These are phyloP conservation scores for Caenorhabditis sp. DNA, from an alignment of 2,888 invertebrate species.

Conservation along the genomic window DNA sequence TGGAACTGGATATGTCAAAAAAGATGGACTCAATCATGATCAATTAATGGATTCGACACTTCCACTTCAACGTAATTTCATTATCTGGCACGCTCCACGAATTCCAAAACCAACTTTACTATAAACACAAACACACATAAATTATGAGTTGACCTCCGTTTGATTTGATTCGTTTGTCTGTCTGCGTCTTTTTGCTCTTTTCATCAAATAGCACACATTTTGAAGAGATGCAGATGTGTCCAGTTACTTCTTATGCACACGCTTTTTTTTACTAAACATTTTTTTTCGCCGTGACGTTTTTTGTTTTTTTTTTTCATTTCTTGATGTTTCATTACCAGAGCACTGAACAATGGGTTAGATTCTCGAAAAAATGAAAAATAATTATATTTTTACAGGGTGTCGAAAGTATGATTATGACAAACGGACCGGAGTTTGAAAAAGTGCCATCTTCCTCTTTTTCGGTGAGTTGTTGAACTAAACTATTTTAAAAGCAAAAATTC, in stretches of 20 bases:
- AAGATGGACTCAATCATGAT: slow-evolving; percentile 51
- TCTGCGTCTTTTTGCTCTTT: neutral
- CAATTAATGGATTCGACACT: slow-evolving; percentile 64
- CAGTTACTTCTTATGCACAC: too few relatives aligned
- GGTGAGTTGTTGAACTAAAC: neutral
- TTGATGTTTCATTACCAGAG: neutral
- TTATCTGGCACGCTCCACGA: slow-evolving; percentile 57
- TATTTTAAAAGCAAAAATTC: too few relatives aligned
- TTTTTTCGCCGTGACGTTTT: neutral
- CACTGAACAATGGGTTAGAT: neutral
- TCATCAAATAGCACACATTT: neutral
- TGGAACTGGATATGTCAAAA: slow-evolving; percentile 65
- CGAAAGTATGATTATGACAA: neutral
- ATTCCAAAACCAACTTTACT: neutral
- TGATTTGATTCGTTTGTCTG: too few relatives aligned
- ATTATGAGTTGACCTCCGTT: too few relatives aligned
- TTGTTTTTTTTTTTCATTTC: neutral
- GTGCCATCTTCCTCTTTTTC: neutral
- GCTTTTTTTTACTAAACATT: neutral
- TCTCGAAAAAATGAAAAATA: too few relatives aligned
- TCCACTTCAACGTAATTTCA: slow-evolving; percentile 65
- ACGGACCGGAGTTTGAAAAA: neutral
- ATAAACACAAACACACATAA: neutral
- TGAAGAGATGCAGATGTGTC: neutral
- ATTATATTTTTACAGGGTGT: too few relatives aligned